phyloP scores from a whole-genome alignment of 1,140 invertebrate genomes.

The Melanaphis sacchari region DNA sequence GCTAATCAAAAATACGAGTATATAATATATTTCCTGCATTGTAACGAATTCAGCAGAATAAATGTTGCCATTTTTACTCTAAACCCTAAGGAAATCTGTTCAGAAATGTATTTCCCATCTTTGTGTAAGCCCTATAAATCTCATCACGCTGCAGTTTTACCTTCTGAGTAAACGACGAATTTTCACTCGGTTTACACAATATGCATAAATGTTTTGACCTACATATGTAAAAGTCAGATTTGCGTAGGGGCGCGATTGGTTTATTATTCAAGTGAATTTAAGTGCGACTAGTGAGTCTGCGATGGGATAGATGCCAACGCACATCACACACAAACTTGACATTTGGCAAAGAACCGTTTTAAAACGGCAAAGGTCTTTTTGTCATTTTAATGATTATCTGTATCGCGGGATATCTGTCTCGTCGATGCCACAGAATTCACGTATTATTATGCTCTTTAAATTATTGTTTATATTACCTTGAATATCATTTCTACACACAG shows the following conservation, averaged over 20 bases:
- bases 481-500: not conserved
- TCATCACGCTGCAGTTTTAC: not conserved
- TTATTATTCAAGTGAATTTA: not conserved
- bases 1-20: not conserved
- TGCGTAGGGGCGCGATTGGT: not conserved
- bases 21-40: not conserved
- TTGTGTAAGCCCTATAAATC: conserved; percentile 26
- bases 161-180: not conserved
- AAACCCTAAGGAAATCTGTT: conserved; percentile 41
- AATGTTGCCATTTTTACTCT: not conserved
- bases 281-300: not conserved
- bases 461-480: not conserved
- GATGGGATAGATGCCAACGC: conserved; percentile 29
- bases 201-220: conserved; percentile 22
- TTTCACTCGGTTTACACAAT: conserved; percentile 23
- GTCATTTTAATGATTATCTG: conserved; percentile 2
- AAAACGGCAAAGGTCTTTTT: not conserved
- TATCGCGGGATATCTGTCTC: not conserved
- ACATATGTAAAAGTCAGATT: conserved; percentile 20
- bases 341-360: conserved; percentile 45
- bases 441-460: not conserved
- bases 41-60: not conserved
- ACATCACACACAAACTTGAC: conserved; percentile 19
- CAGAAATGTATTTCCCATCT: conserved; percentile 27
- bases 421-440: not conserved